These are phyloP conservation scores for Phrynocephalus versicolor DNA, from an alignment of 2,113 vertebrate genomes.

Conservation along the genomic window DNA sequence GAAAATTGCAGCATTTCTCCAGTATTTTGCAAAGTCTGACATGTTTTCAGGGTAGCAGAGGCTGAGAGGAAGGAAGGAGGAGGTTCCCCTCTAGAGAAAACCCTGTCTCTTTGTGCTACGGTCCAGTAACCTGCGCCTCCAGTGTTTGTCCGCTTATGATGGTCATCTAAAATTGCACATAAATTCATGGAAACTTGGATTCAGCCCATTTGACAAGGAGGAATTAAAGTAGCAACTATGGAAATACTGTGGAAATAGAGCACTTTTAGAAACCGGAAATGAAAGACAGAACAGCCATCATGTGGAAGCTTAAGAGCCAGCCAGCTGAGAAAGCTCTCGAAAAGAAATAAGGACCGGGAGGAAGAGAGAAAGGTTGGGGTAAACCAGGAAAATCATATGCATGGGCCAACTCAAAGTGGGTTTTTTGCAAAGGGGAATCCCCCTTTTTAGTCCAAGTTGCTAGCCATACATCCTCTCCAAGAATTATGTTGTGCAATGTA, in stretches of 20 bases:
- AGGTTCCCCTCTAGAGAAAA: not conserved
- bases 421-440: not conserved
- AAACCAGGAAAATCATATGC: not conserved
- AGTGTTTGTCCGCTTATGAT: slow-evolving; percentile 7
- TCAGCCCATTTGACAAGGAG: slow-evolving; percentile 13
- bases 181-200: slow-evolving; percentile 32
- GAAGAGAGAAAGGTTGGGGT: not conserved
- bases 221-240: not conserved
- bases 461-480: not conserved
- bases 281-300: not conserved
- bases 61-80: not conserved
- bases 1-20: not conserved
- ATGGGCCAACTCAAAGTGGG: not conserved
- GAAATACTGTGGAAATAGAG: not conserved
- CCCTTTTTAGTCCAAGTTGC: not conserved
- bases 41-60: too few relatives aligned
- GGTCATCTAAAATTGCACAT: slow-evolving; percentile 6
- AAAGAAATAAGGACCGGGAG: not conserved
- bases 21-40: not conserved
- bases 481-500: not conserved
- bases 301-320: slow-evolving; percentile 9
- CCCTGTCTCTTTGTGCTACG: not conserved
- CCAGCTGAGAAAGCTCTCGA: slow-evolving; percentile 21
- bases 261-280: slow-evolving; percentile 5
- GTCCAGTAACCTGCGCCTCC: not conserved